Conservation (phyloP, 2,113 vertebrate species). For the Pseudorectes ferrugineus region DNA sequence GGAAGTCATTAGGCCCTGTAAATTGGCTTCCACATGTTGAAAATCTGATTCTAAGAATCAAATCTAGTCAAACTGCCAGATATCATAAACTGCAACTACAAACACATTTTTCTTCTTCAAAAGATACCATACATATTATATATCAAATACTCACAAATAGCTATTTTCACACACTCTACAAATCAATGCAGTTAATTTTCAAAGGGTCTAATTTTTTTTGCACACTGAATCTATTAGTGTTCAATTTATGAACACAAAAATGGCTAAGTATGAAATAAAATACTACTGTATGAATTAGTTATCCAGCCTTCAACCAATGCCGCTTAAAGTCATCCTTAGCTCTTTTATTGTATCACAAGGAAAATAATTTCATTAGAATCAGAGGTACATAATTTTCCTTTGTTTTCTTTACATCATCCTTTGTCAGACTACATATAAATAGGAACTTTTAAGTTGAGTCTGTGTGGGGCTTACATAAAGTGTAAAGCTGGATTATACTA, state of each 20-base stretch:
- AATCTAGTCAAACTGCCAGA: neutral
- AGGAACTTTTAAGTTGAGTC: neutral
- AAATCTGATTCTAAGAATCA: neutral
- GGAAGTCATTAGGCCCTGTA: neutral
- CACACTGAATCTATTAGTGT: neutral
- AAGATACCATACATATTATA: neutral
- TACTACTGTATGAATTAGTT: neutral
- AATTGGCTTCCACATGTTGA: neutral
- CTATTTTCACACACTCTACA: neutral
- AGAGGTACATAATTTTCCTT: neutral
- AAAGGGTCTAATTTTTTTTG: neutral
- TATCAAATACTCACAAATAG: neutral
- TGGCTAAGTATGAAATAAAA: neutral
- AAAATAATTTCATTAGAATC: neutral
- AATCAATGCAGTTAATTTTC: neutral
- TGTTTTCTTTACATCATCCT: neutral
- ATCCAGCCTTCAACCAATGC: neutral
- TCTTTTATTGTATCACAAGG: neutral
- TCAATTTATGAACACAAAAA: neutral
- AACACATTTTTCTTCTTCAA: neutral
- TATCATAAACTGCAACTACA: neutral
- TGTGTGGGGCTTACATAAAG: neutral
- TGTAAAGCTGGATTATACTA: slow-evolving; percentile 15
- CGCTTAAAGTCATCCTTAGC: neutral
- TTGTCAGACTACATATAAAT: neutral